Base-by-base conservation (phyloP, 2,888 invertebrate species). In the Hyles lineata region DNA sequence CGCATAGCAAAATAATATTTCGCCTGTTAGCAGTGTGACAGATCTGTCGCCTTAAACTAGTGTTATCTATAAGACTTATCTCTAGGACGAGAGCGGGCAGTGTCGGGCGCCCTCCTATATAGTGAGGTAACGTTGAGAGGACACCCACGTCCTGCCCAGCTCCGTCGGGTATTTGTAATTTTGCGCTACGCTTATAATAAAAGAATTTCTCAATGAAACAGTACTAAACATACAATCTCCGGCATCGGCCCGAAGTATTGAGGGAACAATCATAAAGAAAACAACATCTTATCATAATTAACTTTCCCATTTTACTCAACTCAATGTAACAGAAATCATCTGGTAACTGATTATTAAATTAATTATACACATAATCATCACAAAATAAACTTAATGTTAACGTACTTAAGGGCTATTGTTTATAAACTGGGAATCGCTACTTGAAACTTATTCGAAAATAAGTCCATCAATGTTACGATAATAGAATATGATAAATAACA, bases 401-500 rank as follows among this genome's bases (percentile, higher is more conserved):
- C 77, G 75, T 83, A 78, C 87, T 92, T 91, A 90, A 72, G 67
- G 78, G 76, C 85, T 92, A 91, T 84, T 86, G 87, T 89, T 78
- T 89, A 88, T 87, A 90, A 92, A 91, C 87, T 90, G 88, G 87
- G 89, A 92, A 90, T 89, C 87, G 79, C 92, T 92, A 92, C 91
- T 80, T 89, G 85, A 85, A 91, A 92, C 90, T 92, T 91, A 92
- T 90, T 90, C 88, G 82, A 90, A 90, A 92, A 92, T 90, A 93
- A 92, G 89, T 91, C 88, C 90, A 92, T 91, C 87, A 87, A 91
- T 89, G 89, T 82, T 92, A 89, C 88, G 85, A 89, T 90, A 90
- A 92, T 91, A 91, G 88, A 92, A 90, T 90, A 91, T 90, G 92
- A 90, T 92, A 92, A 92, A 93, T 94, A 94, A 94, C 93, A 93